phyloP scores from a whole-genome alignment of 2,113 vertebrate genomes.

The Festucalex cinctus region DNA sequence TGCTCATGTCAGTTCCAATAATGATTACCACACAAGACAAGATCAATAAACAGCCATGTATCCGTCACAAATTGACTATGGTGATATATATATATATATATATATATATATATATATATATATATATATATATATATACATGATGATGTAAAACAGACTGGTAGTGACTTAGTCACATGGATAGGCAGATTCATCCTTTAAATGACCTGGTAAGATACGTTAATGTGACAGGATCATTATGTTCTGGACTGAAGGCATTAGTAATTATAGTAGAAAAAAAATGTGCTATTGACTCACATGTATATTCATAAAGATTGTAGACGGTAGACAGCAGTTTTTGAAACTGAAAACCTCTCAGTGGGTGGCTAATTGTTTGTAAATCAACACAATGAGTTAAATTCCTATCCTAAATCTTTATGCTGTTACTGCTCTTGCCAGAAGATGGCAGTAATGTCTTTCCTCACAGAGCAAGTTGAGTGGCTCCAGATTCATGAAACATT shows the following conservation, averaged over 20 bases:
- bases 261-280: no score
- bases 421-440: slow-evolving; percentile 35
- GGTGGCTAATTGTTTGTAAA: background rate
- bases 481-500: background rate
- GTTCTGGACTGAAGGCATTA: background rate
- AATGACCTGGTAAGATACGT: background rate
- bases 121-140: no score
- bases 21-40: slow-evolving; percentile 40
- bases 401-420: slow-evolving; percentile 9
- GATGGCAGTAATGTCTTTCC: slow-evolving; percentile 68
- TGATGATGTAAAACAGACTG: background rate
- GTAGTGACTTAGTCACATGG: background rate
- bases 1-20: slow-evolving; percentile 42
- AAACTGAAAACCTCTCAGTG: background rate
- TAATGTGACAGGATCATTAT: background rate
- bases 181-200: background rate
- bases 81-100: no score
- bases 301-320: background rate
- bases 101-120: no score
- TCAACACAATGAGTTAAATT: slow-evolving; percentile 15
- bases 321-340: background rate
- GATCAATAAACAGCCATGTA: slow-evolving; percentile 46
- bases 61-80: slow-evolving; percentile 20
- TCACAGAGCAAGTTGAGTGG: background rate
- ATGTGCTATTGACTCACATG: background rate